Conservation (phyloP, 2,888 invertebrate genomes). For the Calameuta pallipes region DNA sequence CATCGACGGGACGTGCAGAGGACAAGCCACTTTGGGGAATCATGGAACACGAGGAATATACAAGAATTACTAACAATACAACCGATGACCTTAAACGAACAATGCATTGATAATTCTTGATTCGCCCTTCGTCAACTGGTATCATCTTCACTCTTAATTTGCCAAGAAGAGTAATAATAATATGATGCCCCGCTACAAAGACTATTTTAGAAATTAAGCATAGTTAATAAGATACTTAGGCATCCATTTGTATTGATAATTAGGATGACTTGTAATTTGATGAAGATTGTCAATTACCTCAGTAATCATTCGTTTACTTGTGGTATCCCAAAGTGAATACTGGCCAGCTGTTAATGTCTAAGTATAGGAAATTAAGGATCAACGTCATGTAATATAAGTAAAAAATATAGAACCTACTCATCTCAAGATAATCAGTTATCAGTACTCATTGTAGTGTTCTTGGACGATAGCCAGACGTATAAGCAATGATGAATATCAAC, state of each 20-base stretch:
- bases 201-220: not conserved
- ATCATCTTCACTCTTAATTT: not conserved
- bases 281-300: not conserved
- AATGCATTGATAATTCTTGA: not conserved
- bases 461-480: not conserved
- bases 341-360: not conserved
- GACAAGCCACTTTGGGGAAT: constrained; percentile 59
- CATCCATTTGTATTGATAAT: not conserved
- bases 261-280: not conserved
- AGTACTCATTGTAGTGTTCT: not conserved
- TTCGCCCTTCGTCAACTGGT: not conserved
- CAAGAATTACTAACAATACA: constrained; percentile 15
- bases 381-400: not conserved
- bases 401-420: not conserved
- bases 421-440: not conserved
- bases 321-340: not conserved
- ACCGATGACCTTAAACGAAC: not conserved
- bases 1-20: constrained; percentile 56
- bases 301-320: not conserved
- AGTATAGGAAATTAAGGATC: not conserved
- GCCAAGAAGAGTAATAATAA: not conserved
- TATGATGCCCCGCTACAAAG: not conserved
- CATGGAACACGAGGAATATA: constrained; percentile 61
- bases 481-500: not conserved
- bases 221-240: not conserved